Conservation (phyloP, 2,113 vertebrate species). For the Nothocercus julius region DNA sequence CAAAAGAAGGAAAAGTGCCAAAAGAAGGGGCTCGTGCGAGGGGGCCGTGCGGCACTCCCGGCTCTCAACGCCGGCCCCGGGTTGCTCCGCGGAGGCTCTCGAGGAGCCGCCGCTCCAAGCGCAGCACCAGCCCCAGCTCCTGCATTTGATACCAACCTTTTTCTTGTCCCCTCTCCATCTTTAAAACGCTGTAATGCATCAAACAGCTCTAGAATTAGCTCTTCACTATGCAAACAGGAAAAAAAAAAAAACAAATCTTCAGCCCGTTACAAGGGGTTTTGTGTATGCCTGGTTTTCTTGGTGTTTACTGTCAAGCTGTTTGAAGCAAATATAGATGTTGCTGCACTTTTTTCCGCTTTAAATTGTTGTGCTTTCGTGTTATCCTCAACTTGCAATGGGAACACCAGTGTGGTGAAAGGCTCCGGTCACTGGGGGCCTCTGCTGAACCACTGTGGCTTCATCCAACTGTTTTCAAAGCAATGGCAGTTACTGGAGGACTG, state of each 20-base stretch:
- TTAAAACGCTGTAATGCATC: not conserved
- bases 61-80: too few species aligned
- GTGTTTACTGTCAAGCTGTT: not conserved
- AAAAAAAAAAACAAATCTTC: not conserved
- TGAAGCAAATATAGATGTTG: not conserved
- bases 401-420: not conserved
- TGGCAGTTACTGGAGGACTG: not conserved
- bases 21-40: not conserved
- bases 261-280: not conserved
- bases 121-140: too few species aligned
- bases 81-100: too few species aligned
- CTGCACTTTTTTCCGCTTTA: constrained; percentile 27
- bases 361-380: constrained; percentile 3
- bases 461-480: not conserved
- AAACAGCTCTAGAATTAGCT: not conserved
- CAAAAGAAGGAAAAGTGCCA: constrained; percentile 58
- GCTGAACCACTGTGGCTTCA: constrained; percentile 5
- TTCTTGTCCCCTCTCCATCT: not conserved
- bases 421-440: not conserved
- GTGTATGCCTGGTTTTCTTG: not conserved
- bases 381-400: not conserved
- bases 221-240: constrained; percentile 53
- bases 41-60: too few species aligned
- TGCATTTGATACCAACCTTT: not conserved
- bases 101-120: too few species aligned